phyloP scores from a whole-genome alignment of 2,113 vertebrate genomes.

The Gasterosteus nipponicus region DNA sequence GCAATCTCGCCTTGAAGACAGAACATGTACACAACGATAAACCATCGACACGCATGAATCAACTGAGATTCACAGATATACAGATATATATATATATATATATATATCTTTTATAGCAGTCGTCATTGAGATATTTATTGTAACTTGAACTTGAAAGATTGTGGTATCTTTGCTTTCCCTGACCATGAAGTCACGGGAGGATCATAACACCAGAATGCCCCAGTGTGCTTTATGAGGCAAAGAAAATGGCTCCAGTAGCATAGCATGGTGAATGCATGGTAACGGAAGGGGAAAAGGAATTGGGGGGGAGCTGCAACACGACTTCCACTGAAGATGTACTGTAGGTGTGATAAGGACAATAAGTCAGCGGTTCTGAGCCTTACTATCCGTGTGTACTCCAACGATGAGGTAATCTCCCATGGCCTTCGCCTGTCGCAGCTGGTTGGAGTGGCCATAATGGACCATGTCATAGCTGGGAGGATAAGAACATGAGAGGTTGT shows the following conservation, averaged over 20 bases:
- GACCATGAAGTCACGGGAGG: not conserved
- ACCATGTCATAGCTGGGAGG: slow-evolving; percentile 96
- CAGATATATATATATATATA: not conserved
- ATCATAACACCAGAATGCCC: slow-evolving; percentile 29
- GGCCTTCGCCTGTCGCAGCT: slow-evolving; percentile 95
- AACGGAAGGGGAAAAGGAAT: not conserved
- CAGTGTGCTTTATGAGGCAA: slow-evolving; percentile 14
- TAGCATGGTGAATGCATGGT: not conserved
- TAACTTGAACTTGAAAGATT: slow-evolving; percentile 10
- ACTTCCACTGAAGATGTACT: not conserved
- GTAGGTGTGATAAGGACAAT: not conserved
- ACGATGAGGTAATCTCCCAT: slow-evolving; percentile 97
- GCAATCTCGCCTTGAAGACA: slow-evolving; percentile 90
- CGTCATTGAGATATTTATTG: not conserved
- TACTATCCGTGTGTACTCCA: slow-evolving; percentile 96
- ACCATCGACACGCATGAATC: not conserved
- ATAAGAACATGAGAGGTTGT: slow-evolving; percentile 5
- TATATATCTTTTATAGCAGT: not conserved
- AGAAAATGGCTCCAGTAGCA: not conserved
- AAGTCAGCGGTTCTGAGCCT: slow-evolving; percentile 37
- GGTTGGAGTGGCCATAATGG: slow-evolving; percentile 97
- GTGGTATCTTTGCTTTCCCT: slow-evolving; percentile 8
- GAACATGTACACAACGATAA: not conserved
- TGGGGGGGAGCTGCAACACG: not conserved
- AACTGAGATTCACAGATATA: not conserved